Conservation (phyloP, 2,888 invertebrate genomes). For the Eristalis intricaria region DNA sequence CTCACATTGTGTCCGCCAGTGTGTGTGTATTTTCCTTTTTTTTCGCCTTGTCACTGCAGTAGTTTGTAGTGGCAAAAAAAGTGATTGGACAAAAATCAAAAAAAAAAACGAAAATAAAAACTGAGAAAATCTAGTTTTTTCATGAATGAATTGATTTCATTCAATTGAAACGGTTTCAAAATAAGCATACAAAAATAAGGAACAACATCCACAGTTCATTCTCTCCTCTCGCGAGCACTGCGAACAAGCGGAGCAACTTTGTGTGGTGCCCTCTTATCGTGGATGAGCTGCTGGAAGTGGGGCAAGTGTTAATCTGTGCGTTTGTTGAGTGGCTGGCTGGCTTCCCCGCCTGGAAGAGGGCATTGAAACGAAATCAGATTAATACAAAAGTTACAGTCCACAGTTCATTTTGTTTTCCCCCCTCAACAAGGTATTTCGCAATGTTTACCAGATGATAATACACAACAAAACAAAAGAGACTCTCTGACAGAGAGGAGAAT, state of each 20-base stretch:
- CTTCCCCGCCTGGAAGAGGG: slow-evolving; percentile 23
- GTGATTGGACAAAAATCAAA: no score
- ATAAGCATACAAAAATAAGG: neutral
- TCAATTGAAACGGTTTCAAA: neutral
- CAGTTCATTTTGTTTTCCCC: slow-evolving; percentile 18
- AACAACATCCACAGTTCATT: slow-evolving; percentile 24
- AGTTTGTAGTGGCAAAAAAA: neutral
- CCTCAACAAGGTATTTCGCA: neutral
- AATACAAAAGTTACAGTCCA: slow-evolving; percentile 15
- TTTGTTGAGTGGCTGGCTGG: neutral
- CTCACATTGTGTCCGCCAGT: neutral
- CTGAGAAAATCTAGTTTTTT: slow-evolving; percentile 13
- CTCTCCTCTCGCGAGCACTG: neutral
- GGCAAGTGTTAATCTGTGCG: neutral
- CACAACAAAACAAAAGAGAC: neutral
- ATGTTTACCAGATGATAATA: neutral
- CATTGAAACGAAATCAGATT: slow-evolving; percentile 39
- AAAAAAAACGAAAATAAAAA: neutral
- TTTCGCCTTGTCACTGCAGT: neutral
- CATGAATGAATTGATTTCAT: slow-evolving; percentile 30
- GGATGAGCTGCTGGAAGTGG: neutral
- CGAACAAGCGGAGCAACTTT: neutral
- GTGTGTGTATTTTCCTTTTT: no score
- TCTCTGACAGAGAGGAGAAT: neutral
- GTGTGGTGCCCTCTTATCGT: neutral